A percentile compares a stretch with the other conserved stretches of the same genome.
Conservation (phyloP, 2,113 vertebrate species). For the Brachionichthys hirsutus region DNA sequence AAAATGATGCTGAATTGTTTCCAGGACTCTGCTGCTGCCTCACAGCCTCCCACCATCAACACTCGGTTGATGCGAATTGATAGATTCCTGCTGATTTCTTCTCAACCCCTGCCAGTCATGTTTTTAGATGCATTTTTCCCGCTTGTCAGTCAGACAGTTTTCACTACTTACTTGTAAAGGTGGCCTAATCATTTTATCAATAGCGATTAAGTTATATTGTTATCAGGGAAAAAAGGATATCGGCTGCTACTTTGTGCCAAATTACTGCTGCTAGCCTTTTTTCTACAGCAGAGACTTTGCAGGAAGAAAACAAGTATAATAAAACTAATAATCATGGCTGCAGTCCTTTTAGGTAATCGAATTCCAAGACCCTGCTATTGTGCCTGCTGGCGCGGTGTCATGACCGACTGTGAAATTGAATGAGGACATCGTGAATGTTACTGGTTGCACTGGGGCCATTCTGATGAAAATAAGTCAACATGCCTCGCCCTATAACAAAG, state of each 20-base stretch:
- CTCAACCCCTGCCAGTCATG: neutral
- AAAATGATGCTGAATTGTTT: slow-evolving; percentile 48
- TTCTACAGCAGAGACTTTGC: slow-evolving; percentile 1
- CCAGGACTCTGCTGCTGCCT: slow-evolving; percentile 24
- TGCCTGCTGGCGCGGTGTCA: slow-evolving; percentile 32
- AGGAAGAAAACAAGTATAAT: slow-evolving; percentile 34
- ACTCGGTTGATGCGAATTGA: slow-evolving; percentile 1
- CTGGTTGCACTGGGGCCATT: slow-evolving; percentile 30
- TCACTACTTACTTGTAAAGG: too few species aligned
- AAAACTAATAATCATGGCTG: slow-evolving; percentile 23
- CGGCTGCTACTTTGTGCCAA: neutral
- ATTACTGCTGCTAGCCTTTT: neutral
- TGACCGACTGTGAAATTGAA: slow-evolving; percentile 18
- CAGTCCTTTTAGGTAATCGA: slow-evolving; percentile 35
- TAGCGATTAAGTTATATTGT: neutral
- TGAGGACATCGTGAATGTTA: slow-evolving; percentile 30
- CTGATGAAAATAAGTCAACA: slow-evolving; percentile 10
- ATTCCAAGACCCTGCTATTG: slow-evolving; percentile 18
- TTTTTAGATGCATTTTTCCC: slow-evolving; percentile 1
- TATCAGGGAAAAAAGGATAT: neutral
- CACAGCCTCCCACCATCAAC: slow-evolving; percentile 20
- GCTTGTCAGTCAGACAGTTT: too few species aligned
- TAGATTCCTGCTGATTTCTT: slow-evolving; percentile 22
- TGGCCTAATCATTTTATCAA: too few species aligned
- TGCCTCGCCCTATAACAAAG: slow-evolving; percentile 1